Base-by-base conservation (phyloP, 1,140 invertebrate genomes). In the Oryctes rhinoceros region DNA sequence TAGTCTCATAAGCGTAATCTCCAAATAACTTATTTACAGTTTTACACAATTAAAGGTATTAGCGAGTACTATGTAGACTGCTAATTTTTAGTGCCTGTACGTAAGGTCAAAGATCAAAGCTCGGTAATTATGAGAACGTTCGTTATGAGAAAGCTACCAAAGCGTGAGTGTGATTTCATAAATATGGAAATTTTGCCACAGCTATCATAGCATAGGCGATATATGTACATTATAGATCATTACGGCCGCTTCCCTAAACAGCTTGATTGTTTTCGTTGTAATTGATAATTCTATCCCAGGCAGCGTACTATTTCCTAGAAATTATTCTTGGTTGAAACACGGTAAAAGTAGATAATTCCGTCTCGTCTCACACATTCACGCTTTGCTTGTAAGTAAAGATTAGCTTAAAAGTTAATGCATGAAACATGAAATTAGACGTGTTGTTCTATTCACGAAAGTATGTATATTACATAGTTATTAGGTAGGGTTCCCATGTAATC, bases 91-190 rank as follows among this genome's bases (percentile, higher is more conserved):
- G 3, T 11, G 35, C 10, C 35, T 71, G 24, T 24, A 24, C 37
- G 65, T 18, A 59, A 3, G 24, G 65, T 71, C 24, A 71, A 71
- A 71, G 65, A 71, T 71, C 65, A 71, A 71, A 37, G 11, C 65
- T 1, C 24, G 24, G 20, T 71, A 71, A 71, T 71, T 71, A 71
- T 71, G 65, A 10, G 65, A 71, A 71, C 20, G 24, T 71, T 71
- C 20, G 65, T 71, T 71, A 71, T 71, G 65, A 71, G 65, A 71
- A 71, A 71, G 24, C 65, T 71, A 71, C 24, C 65, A 71, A 37
- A 62, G 18, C 65, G 65, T 71, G 65, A 71, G 65, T 71, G 20
- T 71, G 24, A 71, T 71, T 71, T 71, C 20, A 71, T 71, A 71
- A 71, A 71, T 71, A 71, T 71, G 65, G 65, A 71, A 15, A 71